phyloP scores from a whole-genome alignment of 2,888 invertebrate species.

The Taphrorychus bicolor region DNA sequence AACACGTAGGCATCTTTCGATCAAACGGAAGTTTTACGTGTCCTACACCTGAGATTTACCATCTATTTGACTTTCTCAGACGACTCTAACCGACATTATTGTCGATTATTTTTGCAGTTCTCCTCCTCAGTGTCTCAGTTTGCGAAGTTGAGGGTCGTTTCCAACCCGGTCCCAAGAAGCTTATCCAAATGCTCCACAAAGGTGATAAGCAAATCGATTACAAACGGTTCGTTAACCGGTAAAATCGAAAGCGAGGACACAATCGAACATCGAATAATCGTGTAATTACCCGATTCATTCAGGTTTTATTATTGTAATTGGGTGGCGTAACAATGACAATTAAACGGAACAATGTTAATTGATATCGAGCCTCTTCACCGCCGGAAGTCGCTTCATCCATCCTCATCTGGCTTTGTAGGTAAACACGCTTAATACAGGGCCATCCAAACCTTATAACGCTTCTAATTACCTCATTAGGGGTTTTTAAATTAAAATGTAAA shows the following conservation, averaged over 20 bases:
- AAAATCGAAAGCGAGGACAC: constrained; percentile 10
- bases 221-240: constrained; percentile 1
- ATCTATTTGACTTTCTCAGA: too few relatives aligned
- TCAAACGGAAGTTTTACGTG: too few relatives aligned
- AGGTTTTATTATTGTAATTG: constrained; percentile 23
- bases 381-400: neutral
- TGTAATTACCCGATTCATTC: constrained; percentile 17
- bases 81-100: too few relatives aligned
- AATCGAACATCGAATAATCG: constrained; percentile 7
- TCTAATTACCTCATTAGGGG: too few relatives aligned
- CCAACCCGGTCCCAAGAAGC: too few relatives aligned
- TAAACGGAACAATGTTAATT: constrained; percentile 15
- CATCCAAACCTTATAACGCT: too few relatives aligned
- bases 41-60: too few relatives aligned
- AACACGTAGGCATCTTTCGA: too few relatives aligned
- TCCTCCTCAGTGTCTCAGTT: too few relatives aligned
- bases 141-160: too few relatives aligned
- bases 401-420: neutral
- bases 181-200: neutral
- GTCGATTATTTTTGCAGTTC: too few relatives aligned
- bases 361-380: neutral
- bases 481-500: neutral
- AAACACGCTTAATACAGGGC: too few relatives aligned
- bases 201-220: neutral
- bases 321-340: constrained; percentile 17